Percentiles rank a stretch among this genome's conserved stretches.
Evolutionary conservation across 2,888 invertebrate species (phyloP).

Genomic region (Drosophila phalerata): DNA sequence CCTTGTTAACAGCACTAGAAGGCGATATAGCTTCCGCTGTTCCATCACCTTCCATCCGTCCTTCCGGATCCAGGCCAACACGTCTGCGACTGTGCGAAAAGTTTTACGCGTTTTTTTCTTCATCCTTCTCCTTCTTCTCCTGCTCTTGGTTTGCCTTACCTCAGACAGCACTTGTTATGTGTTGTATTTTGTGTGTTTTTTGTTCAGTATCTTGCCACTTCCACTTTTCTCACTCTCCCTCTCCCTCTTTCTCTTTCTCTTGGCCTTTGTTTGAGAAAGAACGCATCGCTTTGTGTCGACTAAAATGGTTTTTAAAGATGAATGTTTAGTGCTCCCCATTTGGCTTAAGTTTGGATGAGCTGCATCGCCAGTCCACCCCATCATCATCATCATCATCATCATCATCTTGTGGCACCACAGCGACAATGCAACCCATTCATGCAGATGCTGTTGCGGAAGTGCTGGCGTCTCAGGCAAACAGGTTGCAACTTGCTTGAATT

Average conservation of each 20-base stretch:
- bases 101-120: constrained; percentile 52
- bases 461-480: constrained; percentile 48
- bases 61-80: constrained; percentile 14
- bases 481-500: constrained; percentile 45
- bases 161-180: constrained; percentile 21
- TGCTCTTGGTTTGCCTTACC: constrained; percentile 16
- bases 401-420: constrained; percentile 31
- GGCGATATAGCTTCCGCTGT: constrained; percentile 53
- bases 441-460: constrained; percentile 52
- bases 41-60: constrained; percentile 10
- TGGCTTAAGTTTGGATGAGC: constrained; percentile 39
- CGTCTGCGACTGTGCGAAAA: constrained; percentile 38
- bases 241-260: neutral
- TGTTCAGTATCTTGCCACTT: constrained; percentile 18
- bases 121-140: neutral
- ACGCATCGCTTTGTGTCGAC: constrained; percentile 73
- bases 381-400: constrained; percentile 4
- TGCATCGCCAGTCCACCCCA: constrained; percentile 16
- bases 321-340: constrained; percentile 65
- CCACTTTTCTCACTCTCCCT: constrained; percentile 1
- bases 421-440: constrained; percentile 57
- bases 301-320: constrained; percentile 75
- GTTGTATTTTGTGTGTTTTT: constrained; percentile 26
- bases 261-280: constrained; percentile 52
- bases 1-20: constrained; percentile 71